phyloP scores from a whole-genome alignment of 2,113 vertebrate species.

The Misgurnus mizolepis region DNA sequence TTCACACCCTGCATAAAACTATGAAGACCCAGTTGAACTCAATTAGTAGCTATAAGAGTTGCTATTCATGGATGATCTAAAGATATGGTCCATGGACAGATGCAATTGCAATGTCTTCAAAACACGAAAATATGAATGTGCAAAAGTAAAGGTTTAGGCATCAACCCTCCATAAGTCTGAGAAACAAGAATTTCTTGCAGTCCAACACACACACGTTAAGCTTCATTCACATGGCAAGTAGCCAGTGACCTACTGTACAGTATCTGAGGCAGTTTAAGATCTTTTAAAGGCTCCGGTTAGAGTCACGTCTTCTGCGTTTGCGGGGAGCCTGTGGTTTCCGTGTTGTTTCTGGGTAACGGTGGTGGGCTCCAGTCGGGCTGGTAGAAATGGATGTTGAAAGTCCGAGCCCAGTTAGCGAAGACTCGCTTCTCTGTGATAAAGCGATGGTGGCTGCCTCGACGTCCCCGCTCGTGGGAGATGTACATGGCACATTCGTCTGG shows the following conservation, averaged over 20 bases:
- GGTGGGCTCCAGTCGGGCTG: slow-evolving; percentile 93
- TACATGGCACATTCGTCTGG: slow-evolving; percentile 97
- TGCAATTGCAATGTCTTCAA: background rate
- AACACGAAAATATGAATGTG: background rate
- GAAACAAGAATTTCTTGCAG: background rate
- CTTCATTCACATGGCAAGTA: slow-evolving; percentile 15
- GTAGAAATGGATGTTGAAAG: slow-evolving; percentile 93
- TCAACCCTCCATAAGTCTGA: background rate
- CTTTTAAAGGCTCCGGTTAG: background rate
- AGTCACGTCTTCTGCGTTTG: slow-evolving; percentile 61
- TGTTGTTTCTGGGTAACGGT: slow-evolving; percentile 64
- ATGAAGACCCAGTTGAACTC: background rate
- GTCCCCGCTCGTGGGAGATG: slow-evolving; percentile 92
- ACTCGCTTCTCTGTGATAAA: slow-evolving; percentile 98
- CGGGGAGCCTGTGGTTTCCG: background rate
- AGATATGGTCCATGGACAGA: background rate
- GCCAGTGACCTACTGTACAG: background rate
- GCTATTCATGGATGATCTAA: background rate
- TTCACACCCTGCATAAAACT: background rate
- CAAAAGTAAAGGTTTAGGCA: slow-evolving; percentile 17
- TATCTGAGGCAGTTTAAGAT: background rate
- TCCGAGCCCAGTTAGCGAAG: slow-evolving; percentile 94
- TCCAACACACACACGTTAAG: background rate
- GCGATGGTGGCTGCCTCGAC: slow-evolving; percentile 94
- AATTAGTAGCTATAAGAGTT: background rate